A percentile compares a stretch with the other conserved stretches of the same genome.
These are phyloP conservation scores for Amiota minor DNA, from an alignment of 2,888 invertebrate genomes.

Conservation along the genomic window DNA sequence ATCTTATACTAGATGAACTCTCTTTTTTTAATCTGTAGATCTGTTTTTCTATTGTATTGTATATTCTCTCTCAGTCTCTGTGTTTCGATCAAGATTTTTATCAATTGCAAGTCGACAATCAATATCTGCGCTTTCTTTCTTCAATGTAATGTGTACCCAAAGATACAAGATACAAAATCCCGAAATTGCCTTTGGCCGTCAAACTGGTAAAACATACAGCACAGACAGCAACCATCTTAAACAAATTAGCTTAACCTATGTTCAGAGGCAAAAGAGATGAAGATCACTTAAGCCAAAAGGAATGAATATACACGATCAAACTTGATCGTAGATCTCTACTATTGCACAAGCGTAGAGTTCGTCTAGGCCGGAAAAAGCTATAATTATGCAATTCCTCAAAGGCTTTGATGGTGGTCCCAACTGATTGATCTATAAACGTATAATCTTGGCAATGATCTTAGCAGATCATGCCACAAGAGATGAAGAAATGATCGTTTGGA, in stretches of 20 bases:
- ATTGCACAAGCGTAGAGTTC: not conserved
- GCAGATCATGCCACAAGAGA: conserved; percentile 18
- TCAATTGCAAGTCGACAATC: conserved; percentile 36
- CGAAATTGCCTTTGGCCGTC: conserved; percentile 20
- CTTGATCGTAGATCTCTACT: conserved; percentile 7
- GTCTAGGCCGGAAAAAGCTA: conserved; percentile 58
- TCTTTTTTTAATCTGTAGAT: too few species aligned
- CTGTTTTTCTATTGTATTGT: too few species aligned
- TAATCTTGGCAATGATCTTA: conserved; percentile 40
- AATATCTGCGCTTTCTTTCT: conserved; percentile 18
- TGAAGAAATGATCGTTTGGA: not conserved
- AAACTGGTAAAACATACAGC: conserved; percentile 23
- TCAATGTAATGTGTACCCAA: not conserved
- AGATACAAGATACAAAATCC: not conserved
- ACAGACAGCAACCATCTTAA: conserved; percentile 34
- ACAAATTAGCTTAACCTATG: conserved; percentile 54
- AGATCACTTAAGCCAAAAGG: conserved; percentile 3
- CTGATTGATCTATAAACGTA: conserved; percentile 49
- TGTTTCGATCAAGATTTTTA: conserved; percentile 60
- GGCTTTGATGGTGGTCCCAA: conserved; percentile 68
- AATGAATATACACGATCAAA: not conserved
- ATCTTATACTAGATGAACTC: too few species aligned
- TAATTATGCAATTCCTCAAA: conserved; percentile 71
- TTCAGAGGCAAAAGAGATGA: conserved; percentile 8
- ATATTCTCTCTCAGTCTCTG: conserved; percentile 11